Percentiles rank a stretch among this genome's conserved stretches.
Evolutionary conservation across 1,140 invertebrate genomes (phyloP).

Genomic region (Hycleus phaleratus): DNA sequence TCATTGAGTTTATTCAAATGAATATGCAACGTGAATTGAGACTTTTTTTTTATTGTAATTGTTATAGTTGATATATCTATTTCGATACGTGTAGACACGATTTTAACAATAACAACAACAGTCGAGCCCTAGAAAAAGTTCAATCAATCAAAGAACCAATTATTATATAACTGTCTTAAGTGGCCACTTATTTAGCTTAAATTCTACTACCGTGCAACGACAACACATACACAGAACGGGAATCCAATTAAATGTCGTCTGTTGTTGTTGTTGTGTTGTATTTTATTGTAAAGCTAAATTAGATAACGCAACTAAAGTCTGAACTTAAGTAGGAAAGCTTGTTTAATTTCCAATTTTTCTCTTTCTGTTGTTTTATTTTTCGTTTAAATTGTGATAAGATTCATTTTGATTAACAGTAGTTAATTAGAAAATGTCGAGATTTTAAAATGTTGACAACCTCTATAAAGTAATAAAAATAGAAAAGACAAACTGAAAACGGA

Average conservation of each 20-base stretch:
- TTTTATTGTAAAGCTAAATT: conserved; percentile 5
- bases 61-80: too few species aligned
- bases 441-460: neutral
- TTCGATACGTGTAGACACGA: too few species aligned
- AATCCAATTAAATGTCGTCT: conserved; percentile 18
- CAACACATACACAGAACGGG: neutral
- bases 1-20: too few species aligned
- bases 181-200: conserved; percentile 13
- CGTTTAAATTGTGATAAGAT: neutral
- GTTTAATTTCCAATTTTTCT: conserved; percentile 2
- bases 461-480: neutral
- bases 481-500: neutral
- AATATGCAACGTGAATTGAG: too few species aligned
- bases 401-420: neutral
- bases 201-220: conserved; percentile 12
- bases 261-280: neutral
- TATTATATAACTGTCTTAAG: conserved; percentile 20
- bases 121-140: neutral
- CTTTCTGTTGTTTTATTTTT: neutral
- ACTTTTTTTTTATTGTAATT: too few species aligned
- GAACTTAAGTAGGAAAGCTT: conserved; percentile 15
- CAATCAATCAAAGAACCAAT: conserved; percentile 20
- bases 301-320: conserved; percentile 11
- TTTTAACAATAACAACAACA: too few species aligned
- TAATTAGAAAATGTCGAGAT: neutral